phyloP scores from a whole-genome alignment of 2,888 invertebrate genomes.

The Achlya flavicornis region DNA sequence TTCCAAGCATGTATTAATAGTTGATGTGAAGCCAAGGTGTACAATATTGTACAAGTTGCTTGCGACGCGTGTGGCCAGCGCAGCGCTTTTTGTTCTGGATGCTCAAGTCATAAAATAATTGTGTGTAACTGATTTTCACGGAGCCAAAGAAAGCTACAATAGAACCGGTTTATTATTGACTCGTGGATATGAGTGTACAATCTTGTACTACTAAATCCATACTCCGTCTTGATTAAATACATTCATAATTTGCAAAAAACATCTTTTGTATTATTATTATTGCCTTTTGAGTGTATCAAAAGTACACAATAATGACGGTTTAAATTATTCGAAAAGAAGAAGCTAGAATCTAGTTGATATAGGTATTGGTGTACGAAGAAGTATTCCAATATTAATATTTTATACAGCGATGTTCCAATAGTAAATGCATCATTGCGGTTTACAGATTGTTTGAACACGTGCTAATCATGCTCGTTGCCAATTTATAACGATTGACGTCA shows the following conservation, averaged over 20 bases:
- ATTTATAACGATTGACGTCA: conserved; percentile 9
- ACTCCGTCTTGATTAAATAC: background rate
- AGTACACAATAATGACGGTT: too few relatives aligned
- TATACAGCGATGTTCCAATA: background rate
- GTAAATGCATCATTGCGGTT: conserved; percentile 7
- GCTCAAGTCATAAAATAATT: conserved; percentile 5
- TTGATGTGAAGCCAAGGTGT: conserved; percentile 44
- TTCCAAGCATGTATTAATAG: conserved; percentile 57
- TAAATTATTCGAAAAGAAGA: too few relatives aligned
- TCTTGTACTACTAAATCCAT: background rate
- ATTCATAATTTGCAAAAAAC: too few relatives aligned
- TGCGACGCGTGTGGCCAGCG: conserved; percentile 54
- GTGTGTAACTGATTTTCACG: conserved; percentile 9
- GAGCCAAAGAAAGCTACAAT: background rate
- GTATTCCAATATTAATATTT: background rate
- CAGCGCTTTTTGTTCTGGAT: conserved; percentile 30
- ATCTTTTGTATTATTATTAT: too few relatives aligned
- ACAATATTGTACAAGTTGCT: conserved; percentile 25
- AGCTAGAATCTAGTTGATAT: too few relatives aligned
- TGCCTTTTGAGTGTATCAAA: too few relatives aligned
- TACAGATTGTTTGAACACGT: background rate
- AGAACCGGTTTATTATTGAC: background rate
- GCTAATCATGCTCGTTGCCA: conserved; percentile 1
- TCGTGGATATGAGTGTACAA: background rate
- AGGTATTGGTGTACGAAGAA: background rate